Conservation (phyloP, 2,797 vertebrate genomes). For the Poecile montanus region DNA sequence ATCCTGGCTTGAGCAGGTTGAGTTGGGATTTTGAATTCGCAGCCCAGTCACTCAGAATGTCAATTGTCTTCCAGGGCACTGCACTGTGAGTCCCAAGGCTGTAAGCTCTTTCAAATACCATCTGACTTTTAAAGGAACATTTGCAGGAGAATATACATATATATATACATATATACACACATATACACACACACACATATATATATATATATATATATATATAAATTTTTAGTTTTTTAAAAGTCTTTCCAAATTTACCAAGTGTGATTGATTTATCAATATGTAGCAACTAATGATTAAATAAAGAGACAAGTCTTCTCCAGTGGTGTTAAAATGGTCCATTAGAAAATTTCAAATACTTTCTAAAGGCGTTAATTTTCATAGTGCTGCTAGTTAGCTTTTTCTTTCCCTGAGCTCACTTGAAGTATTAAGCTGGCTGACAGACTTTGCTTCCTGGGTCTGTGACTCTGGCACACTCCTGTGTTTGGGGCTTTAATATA, state of each 20-base stretch:
- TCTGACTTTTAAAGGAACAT: conserved; percentile 68
- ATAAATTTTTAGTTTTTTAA: not conserved
- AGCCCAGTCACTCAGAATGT: conserved; percentile 75
- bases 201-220: not conserved
- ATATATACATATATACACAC: not conserved
- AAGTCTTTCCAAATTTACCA: conserved; percentile 1
- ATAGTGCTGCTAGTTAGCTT: not conserved
- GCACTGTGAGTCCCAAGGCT: conserved; percentile 67
- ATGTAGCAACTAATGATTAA: conserved; percentile 15
- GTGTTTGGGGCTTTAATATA: not conserved
- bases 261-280: conserved; percentile 32
- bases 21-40: conserved; percentile 71
- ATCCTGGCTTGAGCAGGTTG: conserved; percentile 51
- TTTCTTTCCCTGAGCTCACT: not conserved
- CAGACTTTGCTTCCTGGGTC: not conserved
- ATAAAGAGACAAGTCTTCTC: not conserved
- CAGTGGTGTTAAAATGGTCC: not conserved
- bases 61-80: conserved; percentile 71
- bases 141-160: not conserved
- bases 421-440: not conserved
- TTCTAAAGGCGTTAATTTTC: not conserved
- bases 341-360: conserved; percentile 12
- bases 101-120: conserved; percentile 59
- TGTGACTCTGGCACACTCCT: not conserved
- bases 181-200: no score